A percentile compares a stretch with the other conserved stretches of the same genome.
phyloP scores from a whole-genome alignment of 2,113 vertebrate genomes.

The Myocastor coypus region DNA sequence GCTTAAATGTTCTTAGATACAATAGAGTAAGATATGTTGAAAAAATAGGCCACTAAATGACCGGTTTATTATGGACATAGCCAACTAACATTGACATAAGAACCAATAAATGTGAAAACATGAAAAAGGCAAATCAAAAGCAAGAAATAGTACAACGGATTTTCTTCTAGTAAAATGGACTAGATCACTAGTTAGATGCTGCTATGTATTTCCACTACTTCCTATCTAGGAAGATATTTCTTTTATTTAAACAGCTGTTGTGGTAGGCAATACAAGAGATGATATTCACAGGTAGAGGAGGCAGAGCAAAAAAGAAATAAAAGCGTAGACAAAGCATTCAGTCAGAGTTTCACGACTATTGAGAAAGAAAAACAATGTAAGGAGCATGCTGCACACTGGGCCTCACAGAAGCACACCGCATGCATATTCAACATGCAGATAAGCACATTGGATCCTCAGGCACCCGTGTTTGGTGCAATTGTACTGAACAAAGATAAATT shows the following conservation, averaged over 20 bases:
- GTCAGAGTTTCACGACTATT: conserved; percentile 17
- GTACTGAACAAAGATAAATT: conserved; percentile 40
- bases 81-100: background rate
- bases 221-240: background rate
- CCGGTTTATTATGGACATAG: background rate
- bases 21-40: background rate
- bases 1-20: conserved; percentile 16
- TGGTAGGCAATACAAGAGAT: background rate
- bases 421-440: conserved; percentile 67
- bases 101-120: background rate
- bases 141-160: background rate
- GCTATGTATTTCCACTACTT: background rate
- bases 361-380: background rate
- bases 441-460: conserved; percentile 60
- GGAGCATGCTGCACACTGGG: conserved; percentile 45
- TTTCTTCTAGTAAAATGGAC: conserved; percentile 6
- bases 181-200: background rate
- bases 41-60: background rate
- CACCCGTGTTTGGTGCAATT: conserved; percentile 45
- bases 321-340: conserved; percentile 12
- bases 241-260: background rate
- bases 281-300: background rate
- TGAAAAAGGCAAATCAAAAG: background rate
- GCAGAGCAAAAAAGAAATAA: background rate
- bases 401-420: conserved; percentile 21